Evolutionary conservation across 1,140 invertebrate species (phyloP).

Genomic region (Polypedilum vanderplanki): DNA sequence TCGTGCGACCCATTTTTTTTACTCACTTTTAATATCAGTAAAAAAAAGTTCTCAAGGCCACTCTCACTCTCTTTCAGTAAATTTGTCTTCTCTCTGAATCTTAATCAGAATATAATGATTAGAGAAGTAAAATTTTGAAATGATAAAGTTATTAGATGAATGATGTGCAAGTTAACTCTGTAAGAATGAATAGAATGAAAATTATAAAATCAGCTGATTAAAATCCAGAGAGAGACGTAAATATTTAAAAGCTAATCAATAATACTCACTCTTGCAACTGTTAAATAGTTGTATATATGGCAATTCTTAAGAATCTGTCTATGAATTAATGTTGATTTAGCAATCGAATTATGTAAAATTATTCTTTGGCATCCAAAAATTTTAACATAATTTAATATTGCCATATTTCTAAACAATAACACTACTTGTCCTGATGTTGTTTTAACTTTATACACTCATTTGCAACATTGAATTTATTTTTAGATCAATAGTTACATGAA

Average conservation of each 20-base stretch:
- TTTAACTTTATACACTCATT: neutral
- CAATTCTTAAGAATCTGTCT: neutral
- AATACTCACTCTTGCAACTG: neutral
- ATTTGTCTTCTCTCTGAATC: neutral
- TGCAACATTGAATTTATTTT: neutral
- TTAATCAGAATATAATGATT: neutral
- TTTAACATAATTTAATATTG: slow-evolving; percentile 15
- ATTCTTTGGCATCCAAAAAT: slow-evolving; percentile 18
- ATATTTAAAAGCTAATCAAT: neutral
- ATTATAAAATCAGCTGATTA: neutral
- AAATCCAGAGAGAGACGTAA: slow-evolving; percentile 11
- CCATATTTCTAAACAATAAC: neutral
- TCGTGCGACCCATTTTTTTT: slow-evolving; percentile 29
- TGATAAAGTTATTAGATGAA: too few relatives aligned
- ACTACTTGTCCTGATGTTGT: neutral
- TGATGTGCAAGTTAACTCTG: too few relatives aligned
- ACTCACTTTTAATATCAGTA: too few relatives aligned
- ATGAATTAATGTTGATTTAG: neutral
- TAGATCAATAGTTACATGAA: neutral
- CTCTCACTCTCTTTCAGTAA: neutral
- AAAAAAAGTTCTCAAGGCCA: neutral
- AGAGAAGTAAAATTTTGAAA: neutral
- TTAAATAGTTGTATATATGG: neutral
- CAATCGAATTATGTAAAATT: neutral
- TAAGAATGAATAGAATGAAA: neutral